These are phyloP conservation scores for Mus minutoides DNA, from an alignment of 2,797 vertebrate species.

Conservation along the genomic window DNA sequence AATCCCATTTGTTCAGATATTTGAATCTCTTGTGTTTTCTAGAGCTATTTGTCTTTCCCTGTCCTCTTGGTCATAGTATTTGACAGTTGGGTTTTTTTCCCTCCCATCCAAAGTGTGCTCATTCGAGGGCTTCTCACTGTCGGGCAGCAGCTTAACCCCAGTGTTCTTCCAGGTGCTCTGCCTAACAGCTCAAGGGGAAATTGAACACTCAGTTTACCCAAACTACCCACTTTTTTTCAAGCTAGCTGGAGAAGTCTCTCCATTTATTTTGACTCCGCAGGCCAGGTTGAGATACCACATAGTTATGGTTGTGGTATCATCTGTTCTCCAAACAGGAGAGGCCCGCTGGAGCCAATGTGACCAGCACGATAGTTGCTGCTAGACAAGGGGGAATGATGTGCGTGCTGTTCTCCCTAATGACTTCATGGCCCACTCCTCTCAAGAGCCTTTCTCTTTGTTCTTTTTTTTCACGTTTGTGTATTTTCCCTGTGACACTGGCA, in stretches of 20 bases:
- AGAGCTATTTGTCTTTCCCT: conserved; percentile 17
- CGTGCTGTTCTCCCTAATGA: not conserved
- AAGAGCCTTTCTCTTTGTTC: not conserved
- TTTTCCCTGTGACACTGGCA: conserved; percentile 40
- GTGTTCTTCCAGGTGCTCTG: not conserved
- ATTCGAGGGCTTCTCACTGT: not conserved
- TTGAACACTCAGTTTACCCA: not conserved
- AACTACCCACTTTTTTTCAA: not conserved
- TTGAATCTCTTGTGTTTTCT: conserved; percentile 45
- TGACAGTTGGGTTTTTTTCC: not conserved
- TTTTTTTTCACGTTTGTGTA: not conserved
- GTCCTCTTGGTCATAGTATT: conserved; percentile 21
- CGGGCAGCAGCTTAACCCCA: not conserved
- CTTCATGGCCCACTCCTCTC: not conserved
- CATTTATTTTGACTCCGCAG: not conserved
- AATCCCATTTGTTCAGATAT: conserved; percentile 37
- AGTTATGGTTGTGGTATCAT: not conserved
- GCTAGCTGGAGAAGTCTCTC: not conserved
- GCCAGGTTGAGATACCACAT: not conserved
- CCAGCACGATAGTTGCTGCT: not conserved
- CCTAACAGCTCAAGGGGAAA: not conserved
- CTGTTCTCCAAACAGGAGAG: not conserved
- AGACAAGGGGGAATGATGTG: not conserved
- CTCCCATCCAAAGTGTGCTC: not conserved
- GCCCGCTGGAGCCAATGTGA: not conserved